Conservation (phyloP, 2,888 invertebrate species). For the Geophilus truncorum region DNA sequence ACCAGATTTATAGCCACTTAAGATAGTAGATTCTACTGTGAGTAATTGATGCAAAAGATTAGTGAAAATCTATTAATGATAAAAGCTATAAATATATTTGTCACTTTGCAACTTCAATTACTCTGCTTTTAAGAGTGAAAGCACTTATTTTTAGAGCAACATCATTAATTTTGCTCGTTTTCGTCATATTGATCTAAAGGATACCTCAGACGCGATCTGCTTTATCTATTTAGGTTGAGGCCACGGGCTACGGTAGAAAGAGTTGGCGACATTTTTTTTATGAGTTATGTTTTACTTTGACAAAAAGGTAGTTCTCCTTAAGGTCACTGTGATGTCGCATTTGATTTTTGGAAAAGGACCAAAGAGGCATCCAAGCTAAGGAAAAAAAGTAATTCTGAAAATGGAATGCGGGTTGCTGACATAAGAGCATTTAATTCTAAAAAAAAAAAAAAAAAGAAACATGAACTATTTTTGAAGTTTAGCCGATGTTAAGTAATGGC, state of each 20-base stretch:
- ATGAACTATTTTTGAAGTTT: background rate
- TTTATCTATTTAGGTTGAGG: too few species aligned
- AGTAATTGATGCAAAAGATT: background rate
- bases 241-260: too few species aligned
- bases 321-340: background rate
- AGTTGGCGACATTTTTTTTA: too few species aligned
- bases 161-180: too few species aligned
- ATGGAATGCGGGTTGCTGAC: background rate
- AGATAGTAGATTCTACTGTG: background rate
- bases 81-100: background rate
- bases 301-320: background rate
- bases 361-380: background rate
- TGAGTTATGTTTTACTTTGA: background rate
- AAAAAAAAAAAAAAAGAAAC: too few species aligned
- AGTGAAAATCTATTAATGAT: background rate
- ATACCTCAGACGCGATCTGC: too few species aligned
- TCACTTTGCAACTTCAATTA: background rate
- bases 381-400: background rate
- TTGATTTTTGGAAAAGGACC: background rate
- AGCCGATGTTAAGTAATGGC: background rate
- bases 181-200: too few species aligned
- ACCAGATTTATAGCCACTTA: background rate
- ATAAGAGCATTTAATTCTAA: too few species aligned
- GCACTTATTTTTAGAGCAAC: background rate
- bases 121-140: too few species aligned